Evolutionary conservation across 2,888 invertebrate genomes (phyloP), one percentile per base, ranked within the genome.

Genomic region (Prosopocoilus inquinatus): DNA sequence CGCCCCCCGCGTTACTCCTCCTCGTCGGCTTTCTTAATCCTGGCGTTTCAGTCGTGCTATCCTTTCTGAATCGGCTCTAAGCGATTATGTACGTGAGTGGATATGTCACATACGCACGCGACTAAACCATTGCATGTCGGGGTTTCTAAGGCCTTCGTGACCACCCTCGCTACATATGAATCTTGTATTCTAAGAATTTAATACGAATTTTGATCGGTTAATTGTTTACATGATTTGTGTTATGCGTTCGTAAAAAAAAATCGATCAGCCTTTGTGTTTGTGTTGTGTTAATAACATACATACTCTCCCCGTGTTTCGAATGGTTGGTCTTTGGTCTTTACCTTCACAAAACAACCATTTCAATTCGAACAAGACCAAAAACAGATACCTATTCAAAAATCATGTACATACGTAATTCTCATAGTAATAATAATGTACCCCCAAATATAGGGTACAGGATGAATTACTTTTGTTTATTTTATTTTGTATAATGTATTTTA

Each of bases 21-120:
- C 45, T 52, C 49, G 53, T 13, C 5, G 13, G 16, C n/a, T 13
- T 15, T 20, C 43, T 28, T 16, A 43, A 16, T 13, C 16, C 20
- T 28, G 20, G 20, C 20, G 41, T 11, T 15, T 9, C 13, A 2
- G 41, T 41, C 15, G 9, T 11, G 13, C 16, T 41, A 41, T 41
- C 41, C 41, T 41, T 41, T 11, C 16, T 16, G 11, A 50, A 61
- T 59, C 57, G 55, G 53, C 50, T 34, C 48, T 67, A 67, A 67
- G 63, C 67, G 67, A 67, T 67, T 67, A 64, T 65, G 61, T 70
- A 72, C 71, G 70, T 71, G 71, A 61, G 66, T 65, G 64, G 64
- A 68, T 72, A 71, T 70, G 70, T 68, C 69, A 72, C 70, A 71
- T 68, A 73, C 72, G 70, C 73, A 73, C 72, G 72, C 73, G 63